Base-by-base conservation (phyloP, 1,140 invertebrate genomes). In the Lerema accius region DNA sequence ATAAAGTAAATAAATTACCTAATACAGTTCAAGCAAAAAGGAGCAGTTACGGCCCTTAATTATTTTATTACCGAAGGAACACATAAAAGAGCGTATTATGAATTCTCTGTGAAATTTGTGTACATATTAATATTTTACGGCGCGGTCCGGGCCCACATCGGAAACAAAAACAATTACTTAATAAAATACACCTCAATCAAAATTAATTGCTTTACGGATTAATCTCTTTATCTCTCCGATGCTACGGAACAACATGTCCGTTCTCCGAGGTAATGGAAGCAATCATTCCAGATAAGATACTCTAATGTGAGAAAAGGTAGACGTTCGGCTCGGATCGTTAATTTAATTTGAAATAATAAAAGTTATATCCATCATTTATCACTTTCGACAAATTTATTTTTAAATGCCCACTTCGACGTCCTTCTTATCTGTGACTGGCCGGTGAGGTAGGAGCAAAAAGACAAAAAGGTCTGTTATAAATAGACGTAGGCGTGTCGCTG, bases 271-370 rank as follows among this genome's bases (percentile, higher is more conserved):
- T 88, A 87, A 90, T 90, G 84, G 87, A 88, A 88, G 87, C 83
- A 87, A 90, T 90, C 87, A 87, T 87, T 87, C 79, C 78, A 85
- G 87, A 90, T 90, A 90, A 88, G 87, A 84, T 84, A 82, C 79
- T 84, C 84, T 88, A 90, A 90, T 88, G 87, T 88, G 84, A 90
- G 85, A 87, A 90, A 88, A 86, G 84, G 82, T 83, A 81, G 83
- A 89, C 80, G 80, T 76, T 75, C 75, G 78, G 78, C 67, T 72
- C 69, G 76, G 82, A 82, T 87, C 86, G 87, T 90, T 90, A 87
- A 89, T 90, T 87, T 90, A 88, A 89, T 90, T 88, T 88, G 83
- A 90, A 85, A 88, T 88, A 90, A 90, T 90, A 90, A 90, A 88
- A 87, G 67, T 86, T 86, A 86, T 88, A 86, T 82, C 76, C 82